These are phyloP conservation scores for Cyprinodon tularosa DNA, from an alignment of 2,113 vertebrate genomes.

Conservation along the genomic window DNA sequence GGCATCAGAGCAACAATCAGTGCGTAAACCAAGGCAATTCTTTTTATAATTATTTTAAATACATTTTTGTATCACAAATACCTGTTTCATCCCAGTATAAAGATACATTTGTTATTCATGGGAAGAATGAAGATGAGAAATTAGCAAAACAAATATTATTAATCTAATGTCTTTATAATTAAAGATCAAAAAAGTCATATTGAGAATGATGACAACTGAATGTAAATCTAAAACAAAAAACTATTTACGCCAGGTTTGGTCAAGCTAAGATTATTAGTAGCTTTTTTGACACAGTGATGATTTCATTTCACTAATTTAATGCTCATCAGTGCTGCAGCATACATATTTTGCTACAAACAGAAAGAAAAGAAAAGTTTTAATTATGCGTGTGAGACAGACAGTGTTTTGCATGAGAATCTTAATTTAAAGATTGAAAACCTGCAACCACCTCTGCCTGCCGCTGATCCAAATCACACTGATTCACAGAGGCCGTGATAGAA, in stretches of 20 bases:
- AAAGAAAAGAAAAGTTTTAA: not conserved
- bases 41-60: no score
- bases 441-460: constrained; percentile 22
- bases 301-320: not conserved
- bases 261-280: not conserved
- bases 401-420: constrained; percentile 16
- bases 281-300: not conserved
- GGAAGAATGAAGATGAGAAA: not conserved
- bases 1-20: no score
- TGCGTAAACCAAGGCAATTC: no score
- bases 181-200: no score
- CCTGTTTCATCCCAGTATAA: no score
- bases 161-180: no score
- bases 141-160: not conserved
- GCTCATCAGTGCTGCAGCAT: not conserved
- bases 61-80: no score
- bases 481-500: constrained; percentile 7
- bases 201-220: no score
- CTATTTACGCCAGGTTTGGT: not conserved
- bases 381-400: not conserved
- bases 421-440: constrained; percentile 53
- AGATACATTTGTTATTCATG: not conserved
- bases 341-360: constrained; percentile 16
- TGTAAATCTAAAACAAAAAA: not conserved
- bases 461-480: constrained; percentile 45